Base-by-base conservation (phyloP, 1,140 invertebrate species). In the Phymorhynchus buccinoides region DNA sequence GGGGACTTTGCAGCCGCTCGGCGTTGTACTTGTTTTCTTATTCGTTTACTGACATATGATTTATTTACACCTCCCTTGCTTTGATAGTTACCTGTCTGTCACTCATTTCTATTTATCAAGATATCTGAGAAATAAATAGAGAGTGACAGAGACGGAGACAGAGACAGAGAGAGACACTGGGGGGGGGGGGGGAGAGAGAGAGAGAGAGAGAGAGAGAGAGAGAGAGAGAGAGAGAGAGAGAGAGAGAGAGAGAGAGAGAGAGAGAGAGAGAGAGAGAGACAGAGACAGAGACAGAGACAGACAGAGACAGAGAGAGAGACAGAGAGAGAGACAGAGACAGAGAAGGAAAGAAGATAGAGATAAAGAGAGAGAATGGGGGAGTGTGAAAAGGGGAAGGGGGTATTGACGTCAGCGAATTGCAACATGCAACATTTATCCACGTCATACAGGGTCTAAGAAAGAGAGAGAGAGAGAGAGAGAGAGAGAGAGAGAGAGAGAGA, bases 381-480 rank as follows among this genome's bases (percentile, higher is more conserved):
- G n/a, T n/a, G n/a, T n/a, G n/a, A n/a, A n/a, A n/a, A n/a, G n/a
- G 56, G n/a, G 22, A 22, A 27, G n/a, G 12, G 22, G 56, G n/a
- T 16, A 62, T 62, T 62, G 56, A 62, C 56, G 56, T 62, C 56
- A 62, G 56, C 56, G n/a, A 22, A 62, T 62, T 62, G 56, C 56
- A 62, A 62, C 56, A 62, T 62, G 56, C 56, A 62, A 62, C 56
- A 62, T 22, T 62, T 27, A 62, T 27, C 22, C 22, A 62, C 56
- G 56, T 62, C 56, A 62, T 27, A 9, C 56, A 62, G 12, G 48
- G 48, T 52, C 12, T 14, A 52, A 52, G 48, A 52, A 52, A 2
- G 22, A 52, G 48, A 52, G n/a, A 52, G 2, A 52, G 22, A 52
- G 2, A 52, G 0, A 52, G 22, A 52, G 22, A 52, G 22, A 52